phyloP scores from a whole-genome alignment of 2,888 invertebrate species.

The Mythimna albipuncta region DNA sequence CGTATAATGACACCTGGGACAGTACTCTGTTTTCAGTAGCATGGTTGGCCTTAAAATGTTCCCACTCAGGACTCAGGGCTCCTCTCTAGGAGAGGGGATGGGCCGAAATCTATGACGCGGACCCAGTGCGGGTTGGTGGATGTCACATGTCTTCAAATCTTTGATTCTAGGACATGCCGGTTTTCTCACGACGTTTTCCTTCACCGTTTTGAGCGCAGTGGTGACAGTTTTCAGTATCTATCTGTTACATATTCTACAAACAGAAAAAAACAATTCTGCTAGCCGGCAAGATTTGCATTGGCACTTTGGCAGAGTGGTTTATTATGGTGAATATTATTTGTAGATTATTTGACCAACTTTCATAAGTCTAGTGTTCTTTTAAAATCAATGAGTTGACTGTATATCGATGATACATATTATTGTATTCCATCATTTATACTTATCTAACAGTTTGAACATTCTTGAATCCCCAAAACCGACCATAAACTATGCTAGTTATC shows the following conservation, averaged over 20 bases:
- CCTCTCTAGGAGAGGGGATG: too few relatives aligned
- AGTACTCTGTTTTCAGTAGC: neutral
- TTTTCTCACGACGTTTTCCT: too few relatives aligned
- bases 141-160: too few relatives aligned
- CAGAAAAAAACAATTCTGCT: neutral
- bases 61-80: too few relatives aligned
- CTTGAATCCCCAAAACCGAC: neutral
- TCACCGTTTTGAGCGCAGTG: too few relatives aligned
- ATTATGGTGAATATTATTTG: neutral
- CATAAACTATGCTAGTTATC: constrained; percentile 7
- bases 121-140: too few relatives aligned
- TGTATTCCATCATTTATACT: neutral
- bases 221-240: neutral
- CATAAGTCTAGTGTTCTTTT: neutral
- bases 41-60: too few relatives aligned
- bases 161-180: too few relatives aligned
- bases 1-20: constrained; percentile 8
- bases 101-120: too few relatives aligned
- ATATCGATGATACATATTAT: neutral
- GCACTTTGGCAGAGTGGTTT: neutral
- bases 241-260: neutral
- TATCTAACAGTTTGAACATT: constrained; percentile 5
- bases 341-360: neutral
- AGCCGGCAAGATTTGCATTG: neutral
- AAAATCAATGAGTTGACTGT: neutral